Conservation (phyloP, 2,113 vertebrate genomes). For the Clupea harengus region DNA sequence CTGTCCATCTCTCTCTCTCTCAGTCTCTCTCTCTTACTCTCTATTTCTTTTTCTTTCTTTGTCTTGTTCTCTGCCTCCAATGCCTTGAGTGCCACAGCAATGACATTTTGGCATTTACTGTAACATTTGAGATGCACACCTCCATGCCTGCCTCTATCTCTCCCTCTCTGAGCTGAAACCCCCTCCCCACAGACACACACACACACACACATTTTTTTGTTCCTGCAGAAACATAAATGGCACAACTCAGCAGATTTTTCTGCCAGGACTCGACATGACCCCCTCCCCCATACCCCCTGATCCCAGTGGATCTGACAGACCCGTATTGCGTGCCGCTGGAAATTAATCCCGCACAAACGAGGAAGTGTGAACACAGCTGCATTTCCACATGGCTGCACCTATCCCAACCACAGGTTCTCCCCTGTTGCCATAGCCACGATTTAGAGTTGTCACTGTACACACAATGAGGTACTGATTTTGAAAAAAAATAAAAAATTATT, state of each 20-base stretch:
- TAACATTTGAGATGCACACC: constrained; percentile 31
- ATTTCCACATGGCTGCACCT: constrained; percentile 42
- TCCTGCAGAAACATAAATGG: constrained; percentile 30
- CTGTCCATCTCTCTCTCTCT: background rate
- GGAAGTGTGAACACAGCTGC: constrained; percentile 48
- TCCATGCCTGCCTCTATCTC: constrained; percentile 22
- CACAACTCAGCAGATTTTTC: constrained; percentile 40
- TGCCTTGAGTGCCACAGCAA: background rate
- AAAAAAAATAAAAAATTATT: background rate
- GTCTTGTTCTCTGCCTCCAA: constrained; percentile 5
- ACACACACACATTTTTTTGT: background rate
- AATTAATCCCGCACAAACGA: constrained; percentile 54
- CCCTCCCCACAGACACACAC: background rate
- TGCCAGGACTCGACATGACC: constrained; percentile 36
- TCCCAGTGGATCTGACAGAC: constrained; percentile 35
- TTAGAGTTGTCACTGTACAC: background rate
- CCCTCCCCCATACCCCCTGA: constrained; percentile 14
- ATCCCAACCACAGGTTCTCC: background rate
- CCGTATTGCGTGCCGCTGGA: constrained; percentile 25
- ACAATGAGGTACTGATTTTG: background rate
- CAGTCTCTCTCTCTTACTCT: background rate
- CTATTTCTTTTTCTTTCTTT: background rate
- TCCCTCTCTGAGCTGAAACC: constrained; percentile 4
- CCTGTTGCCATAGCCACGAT: constrained; percentile 5
- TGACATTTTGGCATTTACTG: constrained; percentile 21